Evolutionary conservation across 2,888 invertebrate species (phyloP), one percentile per base, ranked within the genome.

Genomic region (Melinopterus prodromus): DNA sequence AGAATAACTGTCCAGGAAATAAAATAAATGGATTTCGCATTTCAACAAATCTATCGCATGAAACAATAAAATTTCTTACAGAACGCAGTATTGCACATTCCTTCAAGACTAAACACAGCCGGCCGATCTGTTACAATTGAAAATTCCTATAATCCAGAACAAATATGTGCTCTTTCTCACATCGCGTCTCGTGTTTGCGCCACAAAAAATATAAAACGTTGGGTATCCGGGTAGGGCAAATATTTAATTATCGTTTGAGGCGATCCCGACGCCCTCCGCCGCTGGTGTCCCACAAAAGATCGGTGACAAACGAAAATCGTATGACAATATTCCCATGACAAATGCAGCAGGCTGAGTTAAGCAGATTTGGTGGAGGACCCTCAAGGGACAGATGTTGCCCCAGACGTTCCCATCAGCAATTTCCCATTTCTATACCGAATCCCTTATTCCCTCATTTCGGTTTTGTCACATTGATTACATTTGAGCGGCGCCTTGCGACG

Each of bases 321-420:
- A 74, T 74, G 35, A 74, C 35, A 74, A 37, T n/a, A 74, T 35
- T 74, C 74, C 74, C 74, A 36, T 74, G 74, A 35, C 26, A 74
- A 36, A 74, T 36, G 35, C 74, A 74, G 74, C 53, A 53, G 12
- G 53, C n/a, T 35, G 74, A 74, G 35, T 36, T 74, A 74, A 74
- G 74, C 74, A 74, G 74, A 74, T 74, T 74, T 74, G 7, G 36
- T 6, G n/a, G 26, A 37, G 36, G 74, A 35, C 37, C 37, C 74
- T 37, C 74, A 35, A 35, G 74, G 74, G 74, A 74, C 74, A 74
- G 74, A 74, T 74, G 74, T 7, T 53, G 53, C 35, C 74, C 35
- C 35, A 74, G 36, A 71, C 26, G 36, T 74, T 35, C 35, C 74
- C 36, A 74, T 74, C 74, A 36, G 74, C 74, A 74, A 35, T 74